Evolutionary conservation across 2,113 vertebrate species (phyloP).

Genomic region (Catharus minimus): DNA sequence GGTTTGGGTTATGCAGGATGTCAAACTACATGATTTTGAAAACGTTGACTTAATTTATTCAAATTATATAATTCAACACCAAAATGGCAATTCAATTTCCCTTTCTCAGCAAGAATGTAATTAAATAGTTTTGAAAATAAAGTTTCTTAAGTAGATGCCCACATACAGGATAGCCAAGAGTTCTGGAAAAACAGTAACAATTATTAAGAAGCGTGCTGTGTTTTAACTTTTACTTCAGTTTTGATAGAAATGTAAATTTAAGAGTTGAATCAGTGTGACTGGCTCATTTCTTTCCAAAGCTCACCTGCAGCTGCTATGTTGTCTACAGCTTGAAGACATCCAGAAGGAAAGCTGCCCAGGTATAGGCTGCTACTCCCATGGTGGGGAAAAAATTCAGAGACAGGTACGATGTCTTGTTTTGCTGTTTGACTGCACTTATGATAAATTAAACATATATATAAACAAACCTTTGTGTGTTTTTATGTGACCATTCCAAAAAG

Average conservation of each 20-base stretch:
- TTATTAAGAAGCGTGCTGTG: not conserved
- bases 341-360: not conserved
- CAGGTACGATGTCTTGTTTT: not conserved
- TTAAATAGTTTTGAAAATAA: not conserved
- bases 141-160: not conserved
- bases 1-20: not conserved
- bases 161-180: not conserved
- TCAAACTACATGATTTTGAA: not conserved
- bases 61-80: not conserved
- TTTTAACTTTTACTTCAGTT: not conserved
- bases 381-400: not conserved
- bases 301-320: not conserved
- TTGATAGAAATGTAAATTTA: not conserved
- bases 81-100: not conserved
- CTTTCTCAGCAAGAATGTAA: not conserved
- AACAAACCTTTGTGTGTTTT: not conserved
- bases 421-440: not conserved
- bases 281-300: not conserved
- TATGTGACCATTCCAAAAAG: not conserved
- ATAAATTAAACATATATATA: not conserved
- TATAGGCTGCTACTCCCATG: not conserved
- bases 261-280: not conserved
- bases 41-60: not conserved
- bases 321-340: not conserved
- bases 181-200: not conserved